Evolutionary conservation across 1,140 invertebrate species (phyloP).

Genomic region (Drosophila biarmipes): DNA sequence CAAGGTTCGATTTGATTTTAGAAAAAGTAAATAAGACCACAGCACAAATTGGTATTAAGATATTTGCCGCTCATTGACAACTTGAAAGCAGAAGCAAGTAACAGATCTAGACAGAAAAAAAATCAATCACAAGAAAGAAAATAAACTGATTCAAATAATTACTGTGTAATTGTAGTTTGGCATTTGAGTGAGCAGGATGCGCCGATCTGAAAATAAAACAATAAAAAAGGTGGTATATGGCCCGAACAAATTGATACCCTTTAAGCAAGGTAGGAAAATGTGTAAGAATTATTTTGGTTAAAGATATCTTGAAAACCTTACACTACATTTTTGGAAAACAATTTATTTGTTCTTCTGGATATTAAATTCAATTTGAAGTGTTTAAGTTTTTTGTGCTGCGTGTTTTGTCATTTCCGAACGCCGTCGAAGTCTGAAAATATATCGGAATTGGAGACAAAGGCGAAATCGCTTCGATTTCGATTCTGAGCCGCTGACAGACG

Average conservation of each 20-base stretch:
- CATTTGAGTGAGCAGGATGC: constrained; percentile 56
- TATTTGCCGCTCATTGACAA: constrained; percentile 41
- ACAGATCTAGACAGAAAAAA: constrained; percentile 44
- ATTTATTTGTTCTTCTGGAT: too few relatives aligned
- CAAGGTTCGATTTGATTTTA: constrained; percentile 64
- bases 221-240: neutral
- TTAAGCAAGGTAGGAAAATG: too few relatives aligned
- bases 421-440: constrained; percentile 20
- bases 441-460: constrained; percentile 18
- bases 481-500: constrained; percentile 49
- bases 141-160: constrained; percentile 61
- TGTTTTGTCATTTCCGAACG: constrained; percentile 48
- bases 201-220: constrained; percentile 51
- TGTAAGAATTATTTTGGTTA: too few relatives aligned
- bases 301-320: too few relatives aligned
- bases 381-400: neutral
- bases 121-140: constrained; percentile 38
- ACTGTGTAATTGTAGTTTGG: constrained; percentile 58
- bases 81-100: constrained; percentile 24
- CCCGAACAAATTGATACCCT: constrained; percentile 13
- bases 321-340: too few relatives aligned
- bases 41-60: constrained; percentile 45
- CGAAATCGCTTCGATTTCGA: constrained; percentile 18
- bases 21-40: constrained; percentile 30
- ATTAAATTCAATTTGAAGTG: too few relatives aligned